These are phyloP conservation scores for Rotaria macrura DNA, from an alignment of 2,888 invertebrate species.

Conservation along the genomic window DNA sequence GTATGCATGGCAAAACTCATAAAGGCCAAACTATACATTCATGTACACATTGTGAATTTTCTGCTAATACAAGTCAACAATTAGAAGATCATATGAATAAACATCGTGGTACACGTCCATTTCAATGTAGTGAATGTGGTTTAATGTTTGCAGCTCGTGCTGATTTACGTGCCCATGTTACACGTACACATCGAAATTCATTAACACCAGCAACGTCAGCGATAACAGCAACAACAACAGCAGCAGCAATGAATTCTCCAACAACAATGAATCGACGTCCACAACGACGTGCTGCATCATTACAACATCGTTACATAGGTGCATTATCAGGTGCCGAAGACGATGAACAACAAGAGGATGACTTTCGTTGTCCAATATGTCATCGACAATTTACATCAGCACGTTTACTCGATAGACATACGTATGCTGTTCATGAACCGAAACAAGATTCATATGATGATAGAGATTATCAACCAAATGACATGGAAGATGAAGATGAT, in stretches of 20 bases:
- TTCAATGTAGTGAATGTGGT: constrained; percentile 20
- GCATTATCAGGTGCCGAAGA: not conserved
- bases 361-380: not conserved
- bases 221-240: not conserved
- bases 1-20: constrained; percentile 19
- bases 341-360: not conserved
- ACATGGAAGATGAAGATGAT: not conserved
- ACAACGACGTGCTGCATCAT: not conserved
- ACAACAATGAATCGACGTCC: not conserved
- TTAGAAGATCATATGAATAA: constrained; percentile 5
- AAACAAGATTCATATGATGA: not conserved
- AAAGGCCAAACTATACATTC: constrained; percentile 1
- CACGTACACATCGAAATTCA: not conserved
- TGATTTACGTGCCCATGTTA: not conserved
- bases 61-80: not conserved
- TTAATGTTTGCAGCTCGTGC: not conserved
- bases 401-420: not conserved
- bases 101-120: constrained; percentile 2
- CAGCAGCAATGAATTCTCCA: not conserved
- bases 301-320: not conserved
- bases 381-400: not conserved
- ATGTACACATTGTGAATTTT: not conserved
- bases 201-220: not conserved
- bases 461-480: not conserved
- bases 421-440: not conserved